Evolutionary conservation across 2,797 vertebrate genomes (phyloP).

Genomic region (Ctenochaetus hawaiiensis): DNA sequence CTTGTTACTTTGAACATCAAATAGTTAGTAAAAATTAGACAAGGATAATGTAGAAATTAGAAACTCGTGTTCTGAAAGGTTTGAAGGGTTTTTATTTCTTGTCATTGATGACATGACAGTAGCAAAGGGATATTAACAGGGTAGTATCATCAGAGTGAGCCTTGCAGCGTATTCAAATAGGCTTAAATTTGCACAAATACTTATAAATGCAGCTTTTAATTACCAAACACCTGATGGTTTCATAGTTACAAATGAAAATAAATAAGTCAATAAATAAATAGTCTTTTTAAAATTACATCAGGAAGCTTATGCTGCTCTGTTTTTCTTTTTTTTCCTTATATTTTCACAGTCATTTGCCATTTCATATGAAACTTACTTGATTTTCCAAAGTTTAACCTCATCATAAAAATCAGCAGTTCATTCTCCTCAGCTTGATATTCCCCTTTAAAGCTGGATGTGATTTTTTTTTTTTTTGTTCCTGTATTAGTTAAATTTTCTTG

Average conservation of each 20-base stretch:
- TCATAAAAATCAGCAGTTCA: conserved; percentile 34
- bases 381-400: conserved; percentile 7
- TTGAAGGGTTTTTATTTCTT: not conserved
- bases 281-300: conserved; percentile 59
- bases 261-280: conserved; percentile 84
- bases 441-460: not conserved
- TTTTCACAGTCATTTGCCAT: conserved; percentile 51
- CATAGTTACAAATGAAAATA: conserved; percentile 76
- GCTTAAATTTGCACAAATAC: conserved; percentile 63
- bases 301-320: conserved; percentile 54
- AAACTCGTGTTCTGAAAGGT: conserved; percentile 40
- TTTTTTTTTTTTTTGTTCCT: not conserved
- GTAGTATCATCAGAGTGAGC: conserved; percentile 72
- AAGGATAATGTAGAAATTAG: conserved; percentile 58
- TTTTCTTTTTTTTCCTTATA: not conserved
- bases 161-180: conserved; percentile 62
- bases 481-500: not conserved
- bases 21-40: conserved; percentile 59
- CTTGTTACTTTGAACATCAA: conserved; percentile 49
- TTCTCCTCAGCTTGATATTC: not conserved
- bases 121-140: conserved; percentile 61
- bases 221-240: conserved; percentile 66
- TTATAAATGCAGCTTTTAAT: conserved; percentile 67
- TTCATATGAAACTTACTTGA: conserved; percentile 37
- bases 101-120: conserved; percentile 25